phyloP scores from a whole-genome alignment of 2,888 invertebrate species.

The Fabriciana adippe region DNA sequence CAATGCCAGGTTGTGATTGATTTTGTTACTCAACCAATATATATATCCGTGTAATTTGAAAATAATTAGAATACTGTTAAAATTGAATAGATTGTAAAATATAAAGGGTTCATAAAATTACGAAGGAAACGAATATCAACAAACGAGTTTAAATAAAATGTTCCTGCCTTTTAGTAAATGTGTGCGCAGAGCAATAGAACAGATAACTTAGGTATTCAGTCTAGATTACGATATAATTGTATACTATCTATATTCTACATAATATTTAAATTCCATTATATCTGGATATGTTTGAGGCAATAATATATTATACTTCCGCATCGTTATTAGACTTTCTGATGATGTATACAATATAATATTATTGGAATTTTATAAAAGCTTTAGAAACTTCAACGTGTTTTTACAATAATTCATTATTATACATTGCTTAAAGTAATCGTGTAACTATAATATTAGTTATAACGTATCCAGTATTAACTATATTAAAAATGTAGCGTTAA shows the following conservation, averaged over 20 bases:
- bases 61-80: not conserved
- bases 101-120: not conserved
- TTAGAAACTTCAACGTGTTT: constrained; percentile 45
- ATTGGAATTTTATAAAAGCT: constrained; percentile 59
- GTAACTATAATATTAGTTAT: constrained; percentile 46
- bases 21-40: constrained; percentile 38
- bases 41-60: constrained; percentile 15
- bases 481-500: constrained; percentile 29
- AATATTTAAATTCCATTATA: constrained; percentile 15
- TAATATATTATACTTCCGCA: constrained; percentile 59
- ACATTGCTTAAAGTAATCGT: constrained; percentile 56
- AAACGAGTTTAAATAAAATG: constrained; percentile 22
- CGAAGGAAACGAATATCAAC: not conserved
- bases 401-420: constrained; percentile 34
- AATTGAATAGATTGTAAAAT: not conserved
- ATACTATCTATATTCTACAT: too few species aligned
- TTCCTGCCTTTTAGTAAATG: constrained; percentile 26
- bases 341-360: constrained; percentile 47
- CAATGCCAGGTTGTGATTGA: constrained; percentile 45
- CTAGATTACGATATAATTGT: constrained; percentile 12
- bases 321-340: constrained; percentile 56
- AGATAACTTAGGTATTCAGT: not conserved
- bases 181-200: constrained; percentile 17
- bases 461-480: constrained; percentile 40
- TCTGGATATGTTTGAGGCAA: constrained; percentile 57